Evolutionary conservation across 2,113 vertebrate species (phyloP), one percentile per base, ranked within the genome.

Genomic region (Strix uralensis): DNA sequence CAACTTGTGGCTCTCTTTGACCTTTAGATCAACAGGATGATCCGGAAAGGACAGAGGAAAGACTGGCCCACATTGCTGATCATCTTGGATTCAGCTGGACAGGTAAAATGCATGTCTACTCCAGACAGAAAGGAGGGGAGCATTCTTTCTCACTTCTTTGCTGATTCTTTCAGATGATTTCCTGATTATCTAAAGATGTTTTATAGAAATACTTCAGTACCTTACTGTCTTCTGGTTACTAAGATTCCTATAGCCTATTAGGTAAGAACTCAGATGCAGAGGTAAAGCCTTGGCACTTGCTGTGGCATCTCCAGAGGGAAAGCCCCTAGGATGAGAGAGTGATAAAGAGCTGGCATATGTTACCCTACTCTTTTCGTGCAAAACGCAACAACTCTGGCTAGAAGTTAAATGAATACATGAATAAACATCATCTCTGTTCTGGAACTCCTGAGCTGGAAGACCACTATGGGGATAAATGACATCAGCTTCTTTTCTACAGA

Each of bases 11-110:
- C 92, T 98, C 92, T 98, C 85, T 98, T 93, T 98, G 97, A 98
- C 98, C 95, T 98, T 95, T 98, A 99, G 99, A 99, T 98, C 98
- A 98, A 97, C 98, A 99, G 97, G 98, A 99, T 95, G 99, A 99
- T 95, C 98, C 97, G 88, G 99, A 99, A 88, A 98, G 98, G 96
- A 99, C 98, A 61, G 99, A 99, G 88, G 98, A 99, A 93, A 98
- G 98, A 74, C 98, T 99, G 96, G 99, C 99, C 92, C 98, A 99
- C 95, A 99, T 99, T 87, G 99, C 99, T 8, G 99, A 99, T 97
- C 99, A 99, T 75, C 98, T 99, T 90, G 99, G 99, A 97, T 99
- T 99, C 98, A 99, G 99, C 96, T 99, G 99, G 99, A 99, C 99
- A 96, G 99, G 99, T 99, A 98, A 97, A 83, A 79, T 12, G 17